Evolutionary conservation across 2,113 vertebrate species (phyloP), one percentile per base, ranked within the genome.

Genomic region (Poeciliopsis retropinna): DNA sequence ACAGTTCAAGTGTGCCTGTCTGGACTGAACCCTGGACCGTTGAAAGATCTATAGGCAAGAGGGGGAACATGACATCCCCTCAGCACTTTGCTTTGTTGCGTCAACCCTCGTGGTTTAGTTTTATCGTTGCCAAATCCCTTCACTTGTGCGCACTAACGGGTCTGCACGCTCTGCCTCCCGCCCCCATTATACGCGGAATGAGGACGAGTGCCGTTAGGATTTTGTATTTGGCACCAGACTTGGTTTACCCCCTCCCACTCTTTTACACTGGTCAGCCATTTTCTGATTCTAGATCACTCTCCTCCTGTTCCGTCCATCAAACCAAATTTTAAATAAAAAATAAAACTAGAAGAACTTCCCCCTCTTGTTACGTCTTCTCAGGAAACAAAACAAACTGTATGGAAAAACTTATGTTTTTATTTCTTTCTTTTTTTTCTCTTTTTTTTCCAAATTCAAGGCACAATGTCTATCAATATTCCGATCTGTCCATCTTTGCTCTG

Each of bases 391-490:
- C 44, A 93, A 92, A 91, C 78, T 75, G 79, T 86, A 85, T 80
- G 80, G 86, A 88, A 87, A 93, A 91, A 87, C 81, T 86, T 76
- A 86, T 81, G 75, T 88, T 81, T 91, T 85, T 90, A 85, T 84
- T 82, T 83, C 66, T 78, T 37, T 82, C 75, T 73, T 32, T 32
- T 54, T 74, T 79, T n/a, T n/a, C n/a, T n/a, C n/a, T n/a, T 77
- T 47, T 76, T 61, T 78, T 67, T 76, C 92, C 85, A 91, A 95
- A 94, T 95, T 95, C 95, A 95, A 95, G 95, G 95, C 95, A 95
- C 95, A 95, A 94, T 94, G 92, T 95, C 94, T 91, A 87, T 93
- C 86, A 81, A 79, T 89, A 84, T 86, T 87, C 89, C 83, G 85
- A 89, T 88, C 87, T 70, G 86, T 79, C 79, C 79, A 76, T 73